A percentile compares a stretch with the other conserved stretches of the same genome.
Evolutionary conservation across 2,113 vertebrate species (phyloP).

Genomic region (Catharus bicknelli): DNA sequence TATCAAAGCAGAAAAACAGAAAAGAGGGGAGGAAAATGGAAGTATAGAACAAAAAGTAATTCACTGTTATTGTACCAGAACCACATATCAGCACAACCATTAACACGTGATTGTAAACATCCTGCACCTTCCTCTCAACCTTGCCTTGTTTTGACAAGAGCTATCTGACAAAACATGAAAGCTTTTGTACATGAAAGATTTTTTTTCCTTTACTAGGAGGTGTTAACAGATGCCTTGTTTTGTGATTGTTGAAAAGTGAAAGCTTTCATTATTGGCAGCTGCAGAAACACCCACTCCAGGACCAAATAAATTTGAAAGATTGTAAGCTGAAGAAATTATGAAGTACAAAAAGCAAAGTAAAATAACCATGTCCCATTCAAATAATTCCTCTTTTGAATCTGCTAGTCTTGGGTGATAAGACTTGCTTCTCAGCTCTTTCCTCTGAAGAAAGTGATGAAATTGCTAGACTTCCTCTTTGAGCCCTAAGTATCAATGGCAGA

Average conservation of each 20-base stretch:
- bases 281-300: neutral
- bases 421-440: neutral
- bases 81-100: neutral
- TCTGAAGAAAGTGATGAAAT: neutral
- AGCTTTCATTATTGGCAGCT: neutral
- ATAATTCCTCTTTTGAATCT: neutral
- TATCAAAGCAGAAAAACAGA: neutral
- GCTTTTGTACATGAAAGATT: neutral
- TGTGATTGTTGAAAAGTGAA: neutral
- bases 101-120: neutral
- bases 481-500: neutral
- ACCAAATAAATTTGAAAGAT: neutral
- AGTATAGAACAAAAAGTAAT: neutral
- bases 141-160: neutral
- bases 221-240: neutral
- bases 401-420: neutral
- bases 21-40: neutral
- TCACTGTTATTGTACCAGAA: neutral
- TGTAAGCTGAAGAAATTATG: neutral
- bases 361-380: neutral
- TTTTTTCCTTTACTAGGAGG: neutral
- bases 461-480: neutral
- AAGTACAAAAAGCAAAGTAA: neutral
- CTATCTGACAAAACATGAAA: neutral
- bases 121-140: neutral